A percentile compares a stretch with the other conserved stretches of the same genome.
phyloP scores from a whole-genome alignment of 1,140 invertebrate genomes.

The Paracyclopina nana region DNA sequence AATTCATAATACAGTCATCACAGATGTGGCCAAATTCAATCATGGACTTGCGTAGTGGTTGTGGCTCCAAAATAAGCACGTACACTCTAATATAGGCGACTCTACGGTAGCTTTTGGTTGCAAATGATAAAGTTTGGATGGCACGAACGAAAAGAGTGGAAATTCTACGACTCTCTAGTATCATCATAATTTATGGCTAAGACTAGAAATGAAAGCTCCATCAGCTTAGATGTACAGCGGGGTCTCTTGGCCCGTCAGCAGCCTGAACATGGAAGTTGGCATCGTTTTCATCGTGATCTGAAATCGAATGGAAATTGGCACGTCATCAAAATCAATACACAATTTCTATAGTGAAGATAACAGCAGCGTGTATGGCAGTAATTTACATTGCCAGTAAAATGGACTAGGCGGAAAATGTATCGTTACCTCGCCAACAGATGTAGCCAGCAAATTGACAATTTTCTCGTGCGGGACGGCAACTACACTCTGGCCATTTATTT shows the following conservation, averaged over 20 bases:
- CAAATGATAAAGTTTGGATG: too few relatives aligned
- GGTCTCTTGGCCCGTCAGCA: slow-evolving; percentile 95
- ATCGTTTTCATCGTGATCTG: slow-evolving; percentile 99
- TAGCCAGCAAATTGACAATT: slow-evolving; percentile 94
- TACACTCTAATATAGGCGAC: too few relatives aligned
- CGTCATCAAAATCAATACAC: background rate
- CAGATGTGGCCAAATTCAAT: too few relatives aligned
- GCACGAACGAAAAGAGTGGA: too few relatives aligned
- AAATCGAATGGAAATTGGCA: slow-evolving; percentile 24
- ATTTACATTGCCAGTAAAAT: background rate
- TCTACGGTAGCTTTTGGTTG: too few relatives aligned
- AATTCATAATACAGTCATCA: too few relatives aligned
- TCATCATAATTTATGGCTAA: too few relatives aligned
- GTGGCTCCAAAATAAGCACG: too few relatives aligned
- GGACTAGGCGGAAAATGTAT: background rate
- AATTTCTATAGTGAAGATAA: background rate
- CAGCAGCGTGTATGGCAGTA: background rate
- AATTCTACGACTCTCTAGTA: too few relatives aligned
- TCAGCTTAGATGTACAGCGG: slow-evolving; percentile 70
- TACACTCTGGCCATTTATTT: slow-evolving; percentile 97
- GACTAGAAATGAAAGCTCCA: too few relatives aligned
- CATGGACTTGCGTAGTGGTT: too few relatives aligned
- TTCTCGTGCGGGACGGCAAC: slow-evolving; percentile 98
- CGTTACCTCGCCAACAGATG: slow-evolving; percentile 88
- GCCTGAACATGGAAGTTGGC: slow-evolving; percentile 98